Percentiles rank a stretch among this genome's conserved stretches.
Evolutionary conservation across 2,113 vertebrate genomes (phyloP).

Genomic region (Shinisaurus crocodilurus): DNA sequence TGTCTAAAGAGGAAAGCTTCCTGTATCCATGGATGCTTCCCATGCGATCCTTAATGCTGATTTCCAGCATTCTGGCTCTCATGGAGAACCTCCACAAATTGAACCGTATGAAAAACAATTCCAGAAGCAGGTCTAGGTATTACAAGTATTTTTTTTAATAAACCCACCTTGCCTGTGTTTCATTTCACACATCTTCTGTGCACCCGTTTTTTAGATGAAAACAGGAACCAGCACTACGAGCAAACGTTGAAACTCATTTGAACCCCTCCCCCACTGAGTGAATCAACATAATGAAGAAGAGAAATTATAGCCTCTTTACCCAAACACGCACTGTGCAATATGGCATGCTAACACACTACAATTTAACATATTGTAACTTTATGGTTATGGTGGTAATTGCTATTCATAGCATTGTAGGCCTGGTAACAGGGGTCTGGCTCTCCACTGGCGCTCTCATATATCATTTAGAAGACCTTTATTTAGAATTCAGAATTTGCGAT

Average conservation of each 20-base stretch:
- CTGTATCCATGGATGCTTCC: too few species aligned
- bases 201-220: background rate
- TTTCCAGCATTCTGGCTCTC: too few species aligned
- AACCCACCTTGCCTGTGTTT: background rate
- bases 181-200: background rate
- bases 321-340: constrained; percentile 13
- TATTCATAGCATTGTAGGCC: constrained; percentile 47
- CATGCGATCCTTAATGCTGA: too few species aligned
- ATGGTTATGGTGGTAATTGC: constrained; percentile 32
- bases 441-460: constrained; percentile 61
- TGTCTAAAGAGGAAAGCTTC: too few species aligned
- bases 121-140: background rate
- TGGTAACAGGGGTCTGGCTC: constrained; percentile 43
- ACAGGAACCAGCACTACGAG: rapidly evolving
- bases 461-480: constrained; percentile 75
- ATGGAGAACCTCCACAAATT: background rate
- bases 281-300: background rate
- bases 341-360: constrained; percentile 9
- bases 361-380: constrained; percentile 21
- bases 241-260: rapidly evolving
- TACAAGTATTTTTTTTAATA: background rate
- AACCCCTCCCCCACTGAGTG: background rate
- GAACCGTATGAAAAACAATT: background rate
- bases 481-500: constrained; percentile 47
- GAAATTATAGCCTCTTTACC: background rate